Evolutionary conservation across 2,113 vertebrate species (phyloP).

Genomic region (Murina feae): DNA sequence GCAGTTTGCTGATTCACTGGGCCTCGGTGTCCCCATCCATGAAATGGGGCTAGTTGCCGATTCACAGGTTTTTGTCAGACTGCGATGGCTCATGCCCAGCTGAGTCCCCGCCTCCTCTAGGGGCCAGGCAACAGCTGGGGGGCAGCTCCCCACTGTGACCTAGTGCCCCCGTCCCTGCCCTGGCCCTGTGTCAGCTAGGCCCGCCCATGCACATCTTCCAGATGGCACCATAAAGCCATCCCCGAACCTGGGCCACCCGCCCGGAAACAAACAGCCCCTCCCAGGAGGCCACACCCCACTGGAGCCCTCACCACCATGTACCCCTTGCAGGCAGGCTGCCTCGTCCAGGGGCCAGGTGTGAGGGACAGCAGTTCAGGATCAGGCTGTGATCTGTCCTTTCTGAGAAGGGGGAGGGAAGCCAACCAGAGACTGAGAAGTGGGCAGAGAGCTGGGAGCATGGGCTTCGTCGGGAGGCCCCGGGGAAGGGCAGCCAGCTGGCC

Average conservation of each 20-base stretch:
- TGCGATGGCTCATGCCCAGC: background rate
- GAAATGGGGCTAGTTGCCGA: background rate
- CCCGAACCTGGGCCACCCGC: background rate
- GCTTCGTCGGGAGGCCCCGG: background rate
- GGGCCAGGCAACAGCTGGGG: conserved; percentile 55
- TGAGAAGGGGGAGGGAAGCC: background rate
- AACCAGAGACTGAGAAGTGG: background rate
- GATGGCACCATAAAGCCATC: conserved; percentile 71
- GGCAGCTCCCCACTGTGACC: conserved; percentile 24
- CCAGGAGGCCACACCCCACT: conserved; percentile 35
- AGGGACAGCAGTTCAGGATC: background rate
- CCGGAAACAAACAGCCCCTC: conserved; percentile 63
- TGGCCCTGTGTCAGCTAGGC: conserved; percentile 31
- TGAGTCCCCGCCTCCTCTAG: background rate
- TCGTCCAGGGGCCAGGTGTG: background rate
- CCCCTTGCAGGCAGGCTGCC: background rate
- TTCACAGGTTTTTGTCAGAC: background rate
- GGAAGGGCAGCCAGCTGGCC: background rate
- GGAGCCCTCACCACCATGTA: background rate
- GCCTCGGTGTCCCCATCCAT: background rate
- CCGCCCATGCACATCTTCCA: conserved; percentile 64
- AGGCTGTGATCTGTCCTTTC: background rate
- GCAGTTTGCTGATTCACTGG: background rate
- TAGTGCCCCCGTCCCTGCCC: background rate
- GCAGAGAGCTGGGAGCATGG: background rate